These are phyloP conservation scores for Apaloderma vittatum DNA, from an alignment of 2,113 vertebrate genomes.

Conservation along the genomic window DNA sequence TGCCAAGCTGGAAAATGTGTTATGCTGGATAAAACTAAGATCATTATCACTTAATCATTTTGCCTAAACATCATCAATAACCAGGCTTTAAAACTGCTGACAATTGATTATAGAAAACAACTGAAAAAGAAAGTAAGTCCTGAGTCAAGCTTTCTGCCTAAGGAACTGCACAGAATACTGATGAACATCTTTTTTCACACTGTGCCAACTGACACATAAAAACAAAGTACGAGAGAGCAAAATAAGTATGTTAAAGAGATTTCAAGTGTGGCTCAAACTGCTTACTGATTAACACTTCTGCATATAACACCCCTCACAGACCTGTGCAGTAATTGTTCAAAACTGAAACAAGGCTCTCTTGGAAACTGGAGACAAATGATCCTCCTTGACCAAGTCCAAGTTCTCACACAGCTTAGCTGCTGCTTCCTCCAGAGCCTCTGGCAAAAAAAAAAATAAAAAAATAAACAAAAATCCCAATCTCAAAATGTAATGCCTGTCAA, in stretches of 20 bases:
- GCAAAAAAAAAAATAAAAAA: background rate
- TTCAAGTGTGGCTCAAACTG: conserved; percentile 74
- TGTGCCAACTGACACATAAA: conserved; percentile 73
- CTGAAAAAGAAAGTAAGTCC: conserved; percentile 52
- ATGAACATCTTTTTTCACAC: conserved; percentile 77
- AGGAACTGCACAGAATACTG: conserved; percentile 74
- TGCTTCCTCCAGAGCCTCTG: background rate
- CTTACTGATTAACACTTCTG: conserved; percentile 81
- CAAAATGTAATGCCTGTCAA: conserved; percentile 36
- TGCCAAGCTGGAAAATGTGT: conserved; percentile 43
- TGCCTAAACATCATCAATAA: conserved; percentile 53
- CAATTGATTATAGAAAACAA: conserved; percentile 63
- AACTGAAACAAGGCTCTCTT: conserved; percentile 76
- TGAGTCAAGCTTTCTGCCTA: conserved; percentile 57
- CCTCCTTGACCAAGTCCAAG: conserved; percentile 65
- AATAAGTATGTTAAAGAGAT: conserved; percentile 75
- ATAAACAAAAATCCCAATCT: background rate
- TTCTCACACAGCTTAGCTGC: conserved; percentile 74
- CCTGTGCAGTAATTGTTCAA: conserved; percentile 70
- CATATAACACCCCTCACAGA: conserved; percentile 64
- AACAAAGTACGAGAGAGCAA: conserved; percentile 69
- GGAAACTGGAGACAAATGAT: conserved; percentile 73
- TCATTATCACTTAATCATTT: conserved; percentile 70
- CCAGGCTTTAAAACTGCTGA: background rate
- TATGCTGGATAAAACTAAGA: conserved; percentile 42